Evolutionary conservation across 2,888 invertebrate species (phyloP).

Genomic region (Lobophora halterata): DNA sequence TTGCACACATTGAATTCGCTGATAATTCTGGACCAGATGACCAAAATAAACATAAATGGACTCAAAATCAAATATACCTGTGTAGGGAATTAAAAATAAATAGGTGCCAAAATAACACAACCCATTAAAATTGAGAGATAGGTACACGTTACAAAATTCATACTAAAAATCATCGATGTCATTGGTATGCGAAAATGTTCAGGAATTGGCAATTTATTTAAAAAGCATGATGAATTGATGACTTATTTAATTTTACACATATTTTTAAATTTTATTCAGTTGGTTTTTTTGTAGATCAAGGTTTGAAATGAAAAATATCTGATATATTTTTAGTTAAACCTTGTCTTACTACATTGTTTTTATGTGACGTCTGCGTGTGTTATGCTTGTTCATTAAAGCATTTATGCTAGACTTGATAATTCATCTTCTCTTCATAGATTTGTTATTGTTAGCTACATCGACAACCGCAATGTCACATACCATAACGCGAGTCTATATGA

Average conservation of each 20-base stretch:
- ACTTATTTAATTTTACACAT: background rate
- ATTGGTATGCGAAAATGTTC: background rate
- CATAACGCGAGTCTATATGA: too few relatives aligned
- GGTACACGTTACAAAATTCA: conserved; percentile 9
- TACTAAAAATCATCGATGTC: conserved; percentile 3
- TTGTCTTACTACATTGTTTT: background rate
- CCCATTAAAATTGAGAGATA: background rate
- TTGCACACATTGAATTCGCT: too few relatives aligned
- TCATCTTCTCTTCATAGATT: too few relatives aligned
- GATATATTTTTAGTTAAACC: background rate
- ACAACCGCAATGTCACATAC: too few relatives aligned
- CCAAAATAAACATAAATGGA: too few relatives aligned
- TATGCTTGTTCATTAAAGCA: background rate
- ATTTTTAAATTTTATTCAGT: background rate
- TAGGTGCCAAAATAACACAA: background rate
- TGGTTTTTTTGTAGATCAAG: background rate
- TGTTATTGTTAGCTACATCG: too few relatives aligned
- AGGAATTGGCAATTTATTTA: background rate
- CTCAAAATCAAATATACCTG: too few relatives aligned
- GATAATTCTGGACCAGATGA: too few relatives aligned
- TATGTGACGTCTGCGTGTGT: background rate
- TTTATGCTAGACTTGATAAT: too few relatives aligned
- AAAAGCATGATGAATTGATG: background rate
- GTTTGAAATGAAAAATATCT: background rate
- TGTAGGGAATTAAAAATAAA: too few relatives aligned